Base-by-base conservation (phyloP, 1,140 invertebrate genomes). In the Oryzaephilus surinamensis region DNA sequence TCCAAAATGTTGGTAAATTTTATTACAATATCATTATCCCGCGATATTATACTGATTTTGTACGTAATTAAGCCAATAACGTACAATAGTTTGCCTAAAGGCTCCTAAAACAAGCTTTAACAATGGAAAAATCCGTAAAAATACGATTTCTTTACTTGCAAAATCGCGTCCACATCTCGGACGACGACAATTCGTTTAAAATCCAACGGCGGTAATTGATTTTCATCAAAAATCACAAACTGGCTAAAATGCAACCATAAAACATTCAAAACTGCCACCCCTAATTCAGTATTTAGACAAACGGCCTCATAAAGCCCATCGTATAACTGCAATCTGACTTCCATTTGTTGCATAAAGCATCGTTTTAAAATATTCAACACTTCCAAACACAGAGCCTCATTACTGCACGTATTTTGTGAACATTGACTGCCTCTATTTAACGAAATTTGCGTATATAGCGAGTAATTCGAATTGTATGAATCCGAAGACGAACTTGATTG, bases 371-470 rank as follows among this genome's bases (percentile, higher is more conserved):
- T 76, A 2, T 62, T 65, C 7, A 77, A 51, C 14, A 78, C 62
- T 54, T 78, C 76, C 34, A 71, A 60, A 45, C 70, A 74, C 16
- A 77, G 59, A 3, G 66, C 66, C 41, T 69, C 67, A 43, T 72
- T 73, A 12, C 61, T 61, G 48, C 61, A 55, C 5, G 23, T n/a
- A 24, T 24, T 24, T 24, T 24, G 23, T 7, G 52, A 32, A 52
- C 60, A 63, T 0, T 45, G 17, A 7, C 33, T 42, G 32, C 63
- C 59, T 38, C 63, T 27, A 38, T 61, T 64, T 2, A 70, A 49
- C 0, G 65, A 67, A 15, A 73, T 58, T 42, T 72, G 69, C 3
- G 65, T 67, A 5, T 62, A 57, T 33, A 57, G 41, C 0, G 62
- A 63, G 34, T 52, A 52, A 6, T 57, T 60, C 8, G 52, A 50